phyloP scores from a whole-genome alignment of 2,113 vertebrate species.

The Entelurus aequoreus region DNA sequence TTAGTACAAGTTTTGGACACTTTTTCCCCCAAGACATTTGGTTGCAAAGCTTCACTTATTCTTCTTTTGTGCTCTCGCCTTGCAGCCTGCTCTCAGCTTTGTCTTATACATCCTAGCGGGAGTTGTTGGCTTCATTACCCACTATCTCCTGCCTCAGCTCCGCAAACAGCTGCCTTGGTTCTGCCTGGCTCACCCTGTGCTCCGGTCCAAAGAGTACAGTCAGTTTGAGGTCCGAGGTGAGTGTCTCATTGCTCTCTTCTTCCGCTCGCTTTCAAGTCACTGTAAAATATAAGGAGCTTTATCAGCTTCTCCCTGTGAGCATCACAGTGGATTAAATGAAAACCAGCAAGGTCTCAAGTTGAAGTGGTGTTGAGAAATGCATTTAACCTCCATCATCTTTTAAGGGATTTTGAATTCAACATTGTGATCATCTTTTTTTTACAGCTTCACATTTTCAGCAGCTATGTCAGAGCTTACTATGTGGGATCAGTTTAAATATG shows the following conservation, averaged over 20 bases:
- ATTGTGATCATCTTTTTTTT: neutral
- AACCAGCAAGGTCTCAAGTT: slow-evolving; percentile 3
- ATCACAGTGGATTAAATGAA: slow-evolving; percentile 17
- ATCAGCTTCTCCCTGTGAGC: slow-evolving; percentile 5
- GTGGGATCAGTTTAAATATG: neutral
- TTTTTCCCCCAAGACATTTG: slow-evolving; percentile 1
- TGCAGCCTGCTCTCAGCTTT: slow-evolving; percentile 82
- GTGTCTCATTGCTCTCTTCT: slow-evolving; percentile 25
- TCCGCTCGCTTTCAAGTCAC: neutral
- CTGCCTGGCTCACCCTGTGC: slow-evolving; percentile 84
- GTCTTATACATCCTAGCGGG: slow-evolving; percentile 84
- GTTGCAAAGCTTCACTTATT: neutral
- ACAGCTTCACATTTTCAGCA: neutral
- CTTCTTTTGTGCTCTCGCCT: slow-evolving; percentile 2
- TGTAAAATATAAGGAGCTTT: slow-evolving; percentile 1
- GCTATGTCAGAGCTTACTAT: neutral
- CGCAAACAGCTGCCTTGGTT: slow-evolving; percentile 91
- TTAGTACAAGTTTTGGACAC: slow-evolving; percentile 44
- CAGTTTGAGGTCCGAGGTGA: slow-evolving; percentile 90
- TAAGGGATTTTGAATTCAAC: neutral
- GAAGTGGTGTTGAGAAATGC: slow-evolving; percentile 14
- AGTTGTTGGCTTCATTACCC: slow-evolving; percentile 82
- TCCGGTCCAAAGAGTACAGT: slow-evolving; percentile 85
- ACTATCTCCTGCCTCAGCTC: slow-evolving; percentile 87
- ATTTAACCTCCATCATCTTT: slow-evolving; percentile 10